Base-by-base conservation (phyloP, 2,113 vertebrate species). In the Catharus minimus region DNA sequence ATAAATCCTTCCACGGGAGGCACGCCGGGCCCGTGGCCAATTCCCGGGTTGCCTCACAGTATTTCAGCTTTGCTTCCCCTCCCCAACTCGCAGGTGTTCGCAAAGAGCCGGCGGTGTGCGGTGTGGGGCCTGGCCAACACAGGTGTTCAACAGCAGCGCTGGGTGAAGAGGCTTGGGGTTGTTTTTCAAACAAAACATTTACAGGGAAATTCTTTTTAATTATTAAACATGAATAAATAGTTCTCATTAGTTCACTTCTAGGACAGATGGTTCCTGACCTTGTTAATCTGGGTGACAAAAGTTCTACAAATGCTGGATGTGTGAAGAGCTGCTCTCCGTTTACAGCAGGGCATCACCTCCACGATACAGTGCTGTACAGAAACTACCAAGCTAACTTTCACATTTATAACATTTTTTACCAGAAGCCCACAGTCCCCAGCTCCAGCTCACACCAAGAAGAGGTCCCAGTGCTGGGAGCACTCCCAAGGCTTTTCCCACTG, bases 381-480 rank as follows among this genome's bases (percentile, higher is more conserved):
- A 8, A 16, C n/a, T 4, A 17, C 11, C 9, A 32, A 21, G 12
- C 28, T 16, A 5, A 4, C 17, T 79, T 44, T 19, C 5, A 11
- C 9, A 39, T 30, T 22, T 17, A 3, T 13, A 16, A 4, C 20
- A 7, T 13, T 36, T 65, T 68, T 44, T 1, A 39, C 7, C 4
- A 13, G 1, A 19, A 74, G 15, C 3, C 21, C 38, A 3, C 66
- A 49, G 3, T 8, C 8, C 55, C 33, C 41, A 5, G 32, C 60
- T 47, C 56, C 67, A 24, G 68, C 39, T 21, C 24, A 1, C 21
- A 1, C 6, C 21, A 7, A 5, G 0, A 3, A 0, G 10, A 11
- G 19, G 22, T 13, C 52, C 33, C 67, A 2, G 41, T 14, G 24
- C 30, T 14, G 16, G 50, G 30, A n/a, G 21, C 2, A 0, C 5